A percentile compares a stretch with the other conserved stretches of the same genome.
Evolutionary conservation across 2,113 vertebrate species (phyloP).

Genomic region (Tenrec ecaudatus): DNA sequence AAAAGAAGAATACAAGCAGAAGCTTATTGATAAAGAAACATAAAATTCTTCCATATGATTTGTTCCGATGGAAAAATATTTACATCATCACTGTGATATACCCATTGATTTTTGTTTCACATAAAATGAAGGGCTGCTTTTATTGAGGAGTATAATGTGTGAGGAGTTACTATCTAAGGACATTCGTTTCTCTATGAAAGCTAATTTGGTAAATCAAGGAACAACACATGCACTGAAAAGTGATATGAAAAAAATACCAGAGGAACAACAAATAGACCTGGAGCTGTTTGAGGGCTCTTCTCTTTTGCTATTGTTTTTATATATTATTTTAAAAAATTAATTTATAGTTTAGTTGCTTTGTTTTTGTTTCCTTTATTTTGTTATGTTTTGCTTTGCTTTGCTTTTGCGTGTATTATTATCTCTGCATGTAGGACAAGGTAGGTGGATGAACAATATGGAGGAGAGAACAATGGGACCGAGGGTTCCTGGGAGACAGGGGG

Average conservation of each 20-base stretch:
- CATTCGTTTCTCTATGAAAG: background rate
- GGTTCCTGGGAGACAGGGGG: too few species aligned
- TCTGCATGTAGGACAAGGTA: too few species aligned
- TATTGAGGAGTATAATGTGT: background rate
- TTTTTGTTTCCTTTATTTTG: too few species aligned
- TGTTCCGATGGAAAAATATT: background rate
- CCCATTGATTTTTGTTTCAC: background rate
- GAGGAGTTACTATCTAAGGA: background rate
- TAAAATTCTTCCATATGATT: background rate
- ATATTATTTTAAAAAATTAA: too few species aligned
- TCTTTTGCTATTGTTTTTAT: too few species aligned
- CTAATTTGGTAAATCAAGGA: background rate
- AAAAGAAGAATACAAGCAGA: background rate
- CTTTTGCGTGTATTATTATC: too few species aligned
- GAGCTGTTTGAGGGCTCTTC: too few species aligned
- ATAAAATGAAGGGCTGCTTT: background rate
- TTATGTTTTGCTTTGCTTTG: too few species aligned
- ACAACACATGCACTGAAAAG: background rate
- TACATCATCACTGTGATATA: background rate
- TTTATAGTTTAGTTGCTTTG: too few species aligned
- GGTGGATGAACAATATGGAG: too few species aligned
- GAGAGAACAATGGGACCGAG: too few species aligned
- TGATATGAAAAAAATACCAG: background rate
- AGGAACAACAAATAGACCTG: background rate
- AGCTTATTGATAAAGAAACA: background rate